Conservation (phyloP, 2,888 invertebrate species). For the Trichogramma dendrolimi region DNA sequence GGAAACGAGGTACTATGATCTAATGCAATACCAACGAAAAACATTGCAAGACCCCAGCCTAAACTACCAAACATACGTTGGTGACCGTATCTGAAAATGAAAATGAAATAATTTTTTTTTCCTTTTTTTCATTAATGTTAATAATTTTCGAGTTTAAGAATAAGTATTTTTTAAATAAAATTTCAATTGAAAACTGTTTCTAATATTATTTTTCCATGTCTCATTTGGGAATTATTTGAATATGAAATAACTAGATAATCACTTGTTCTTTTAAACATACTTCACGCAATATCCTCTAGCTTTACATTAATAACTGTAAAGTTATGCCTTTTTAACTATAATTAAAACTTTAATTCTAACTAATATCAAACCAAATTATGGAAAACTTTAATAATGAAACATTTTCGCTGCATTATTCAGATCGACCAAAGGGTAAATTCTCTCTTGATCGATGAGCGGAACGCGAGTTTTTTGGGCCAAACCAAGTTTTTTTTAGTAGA, state of each 20-base stretch:
- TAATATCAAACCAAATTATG: too few species aligned
- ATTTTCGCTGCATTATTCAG: too few species aligned
- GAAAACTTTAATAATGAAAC: too few species aligned
- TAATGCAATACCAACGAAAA: constrained; percentile 91
- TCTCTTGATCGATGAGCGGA: too few species aligned
- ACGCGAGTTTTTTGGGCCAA: too few species aligned
- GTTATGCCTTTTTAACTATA: too few species aligned
- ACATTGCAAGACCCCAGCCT: constrained; percentile 99
- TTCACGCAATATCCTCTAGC: too few species aligned
- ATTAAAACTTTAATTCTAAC: too few species aligned
- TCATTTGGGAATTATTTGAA: background rate
- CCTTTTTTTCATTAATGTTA: background rate
- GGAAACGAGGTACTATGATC: constrained; percentile 97
- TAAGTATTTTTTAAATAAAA: background rate
- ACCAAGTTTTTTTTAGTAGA: too few species aligned
- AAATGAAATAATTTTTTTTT: background rate
- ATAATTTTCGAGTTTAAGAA: background rate
- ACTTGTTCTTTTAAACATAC: background rate
- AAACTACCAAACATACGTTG: constrained; percentile 97
- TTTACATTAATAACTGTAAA: too few species aligned
- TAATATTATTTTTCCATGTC: background rate
- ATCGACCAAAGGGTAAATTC: too few species aligned
- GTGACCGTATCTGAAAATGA: constrained; percentile 70
- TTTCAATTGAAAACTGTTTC: background rate
- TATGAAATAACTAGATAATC: background rate